Evolutionary conservation across 2,113 vertebrate genomes (phyloP).

Genomic region (Trematomus loennbergii): DNA sequence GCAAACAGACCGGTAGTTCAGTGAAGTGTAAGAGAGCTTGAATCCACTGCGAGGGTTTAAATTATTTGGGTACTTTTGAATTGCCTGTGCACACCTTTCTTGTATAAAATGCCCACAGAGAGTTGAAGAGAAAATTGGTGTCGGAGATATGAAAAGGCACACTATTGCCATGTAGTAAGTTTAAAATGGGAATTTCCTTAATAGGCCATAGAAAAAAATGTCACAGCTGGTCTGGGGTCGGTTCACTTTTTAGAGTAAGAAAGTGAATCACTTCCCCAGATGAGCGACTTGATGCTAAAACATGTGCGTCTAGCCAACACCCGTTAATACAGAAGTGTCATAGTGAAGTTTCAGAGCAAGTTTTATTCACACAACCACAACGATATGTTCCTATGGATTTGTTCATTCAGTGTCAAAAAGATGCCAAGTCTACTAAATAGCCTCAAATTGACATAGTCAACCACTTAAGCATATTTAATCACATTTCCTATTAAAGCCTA

Average conservation of each 20-base stretch:
- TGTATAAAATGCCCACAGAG: not conserved
- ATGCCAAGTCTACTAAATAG: not conserved
- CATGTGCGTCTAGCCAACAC: conserved; percentile 26
- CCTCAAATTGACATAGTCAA: not conserved
- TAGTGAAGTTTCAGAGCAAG: conserved; percentile 1
- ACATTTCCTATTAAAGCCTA: not conserved
- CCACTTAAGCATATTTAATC: not conserved
- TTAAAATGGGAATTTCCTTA: not conserved
- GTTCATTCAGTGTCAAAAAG: not conserved
- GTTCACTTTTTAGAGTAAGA: no score
- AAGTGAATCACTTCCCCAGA: no score
- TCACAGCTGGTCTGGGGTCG: not conserved
- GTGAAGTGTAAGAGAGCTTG: not conserved
- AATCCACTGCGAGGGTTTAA: not conserved
- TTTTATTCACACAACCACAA: conserved; percentile 4
- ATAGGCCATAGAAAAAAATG: not conserved
- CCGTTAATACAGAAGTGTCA: not conserved
- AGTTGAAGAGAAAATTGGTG: not conserved
- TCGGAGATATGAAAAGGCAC: not conserved
- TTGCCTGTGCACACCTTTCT: not conserved
- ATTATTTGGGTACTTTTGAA: not conserved
- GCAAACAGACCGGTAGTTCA: not conserved
- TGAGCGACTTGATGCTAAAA: not conserved
- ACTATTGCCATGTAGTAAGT: not conserved
- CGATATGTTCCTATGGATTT: not conserved